Percentiles rank a stretch among this genome's conserved stretches.
These are phyloP conservation scores for Didymodactylos carnosus DNA, from an alignment of 2,888 invertebrate genomes.

Conservation along the genomic window DNA sequence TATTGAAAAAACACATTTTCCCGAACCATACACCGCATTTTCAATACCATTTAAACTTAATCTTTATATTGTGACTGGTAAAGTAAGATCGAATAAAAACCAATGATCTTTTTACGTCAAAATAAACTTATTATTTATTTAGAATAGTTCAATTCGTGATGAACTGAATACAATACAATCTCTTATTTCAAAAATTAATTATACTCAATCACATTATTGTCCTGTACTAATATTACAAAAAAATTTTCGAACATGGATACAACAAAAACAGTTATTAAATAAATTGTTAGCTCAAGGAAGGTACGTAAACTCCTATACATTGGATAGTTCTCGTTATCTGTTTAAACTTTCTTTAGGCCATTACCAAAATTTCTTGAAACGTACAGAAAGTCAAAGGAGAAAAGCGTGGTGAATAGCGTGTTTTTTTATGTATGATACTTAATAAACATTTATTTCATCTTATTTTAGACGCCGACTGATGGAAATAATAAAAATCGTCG, in stretches of 20 bases:
- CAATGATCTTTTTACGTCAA: background rate
- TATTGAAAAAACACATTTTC: constrained; percentile 31
- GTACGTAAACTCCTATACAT: background rate
- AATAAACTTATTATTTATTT: background rate
- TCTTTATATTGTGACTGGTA: constrained; percentile 20
- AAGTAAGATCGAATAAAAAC: constrained; percentile 7
- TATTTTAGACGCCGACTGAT: background rate
- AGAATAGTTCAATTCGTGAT: constrained; percentile 20
- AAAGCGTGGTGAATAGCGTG: too few species aligned
- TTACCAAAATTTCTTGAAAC: background rate
- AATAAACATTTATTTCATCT: background rate
- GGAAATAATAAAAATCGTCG: background rate
- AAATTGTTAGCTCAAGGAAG: background rate
- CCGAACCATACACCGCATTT: constrained; percentile 21
- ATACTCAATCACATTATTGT: constrained; percentile 25
- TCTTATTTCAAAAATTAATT: constrained; percentile 22
- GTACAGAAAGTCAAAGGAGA: too few species aligned
- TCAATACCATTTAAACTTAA: constrained; percentile 21
- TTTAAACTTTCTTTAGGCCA: background rate
- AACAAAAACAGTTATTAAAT: constrained; percentile 16
- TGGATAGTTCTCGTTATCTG: background rate
- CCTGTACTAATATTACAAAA: constrained; percentile 31
- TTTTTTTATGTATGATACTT: too few species aligned
- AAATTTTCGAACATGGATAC: constrained; percentile 24
- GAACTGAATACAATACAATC: constrained; percentile 19